Percentiles rank a stretch among this genome's conserved stretches.
Evolutionary conservation across 1,140 invertebrate species (phyloP).

Genomic region (Eumaeus atala): DNA sequence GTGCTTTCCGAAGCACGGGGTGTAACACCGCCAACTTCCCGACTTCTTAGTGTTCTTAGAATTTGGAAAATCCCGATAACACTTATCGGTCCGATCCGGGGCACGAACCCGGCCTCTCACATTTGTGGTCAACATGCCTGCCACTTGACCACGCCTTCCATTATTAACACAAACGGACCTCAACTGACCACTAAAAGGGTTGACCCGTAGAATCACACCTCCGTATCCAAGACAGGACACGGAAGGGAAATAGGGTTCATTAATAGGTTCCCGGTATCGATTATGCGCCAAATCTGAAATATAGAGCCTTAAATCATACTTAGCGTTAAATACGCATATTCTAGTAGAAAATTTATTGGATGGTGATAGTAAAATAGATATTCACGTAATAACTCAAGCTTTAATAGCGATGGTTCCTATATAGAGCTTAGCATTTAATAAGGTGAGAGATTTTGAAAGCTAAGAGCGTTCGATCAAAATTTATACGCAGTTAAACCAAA

Average conservation of each 20-base stretch:
- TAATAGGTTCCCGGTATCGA: constrained; percentile 36
- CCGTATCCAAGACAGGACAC: neutral
- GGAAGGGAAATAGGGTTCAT: constrained; percentile 11
- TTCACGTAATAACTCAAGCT: constrained; percentile 16
- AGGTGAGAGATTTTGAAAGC: neutral
- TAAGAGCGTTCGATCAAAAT: constrained; percentile 3
- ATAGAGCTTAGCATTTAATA: constrained; percentile 8
- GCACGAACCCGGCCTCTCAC: too few relatives aligned
- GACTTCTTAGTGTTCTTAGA: too few relatives aligned
- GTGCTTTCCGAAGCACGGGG: too few relatives aligned
- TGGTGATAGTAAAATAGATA: constrained; percentile 21
- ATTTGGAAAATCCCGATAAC: too few relatives aligned
- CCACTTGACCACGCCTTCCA: too few relatives aligned
- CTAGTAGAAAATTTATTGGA: constrained; percentile 46
- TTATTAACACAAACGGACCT: too few relatives aligned
- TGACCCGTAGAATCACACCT: too few relatives aligned
- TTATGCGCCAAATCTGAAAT: constrained; percentile 42
- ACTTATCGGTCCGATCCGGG: too few relatives aligned
- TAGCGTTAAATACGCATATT: constrained; percentile 55
- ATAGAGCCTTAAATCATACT: constrained; percentile 49
- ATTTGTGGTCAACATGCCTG: too few relatives aligned
- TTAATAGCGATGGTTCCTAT: constrained; percentile 14
- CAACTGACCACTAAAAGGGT: too few relatives aligned
- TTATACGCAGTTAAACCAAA: constrained; percentile 2
- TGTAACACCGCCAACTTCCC: too few relatives aligned